Conservation (phyloP, 2,113 vertebrate genomes). For the Turnix velox region DNA sequence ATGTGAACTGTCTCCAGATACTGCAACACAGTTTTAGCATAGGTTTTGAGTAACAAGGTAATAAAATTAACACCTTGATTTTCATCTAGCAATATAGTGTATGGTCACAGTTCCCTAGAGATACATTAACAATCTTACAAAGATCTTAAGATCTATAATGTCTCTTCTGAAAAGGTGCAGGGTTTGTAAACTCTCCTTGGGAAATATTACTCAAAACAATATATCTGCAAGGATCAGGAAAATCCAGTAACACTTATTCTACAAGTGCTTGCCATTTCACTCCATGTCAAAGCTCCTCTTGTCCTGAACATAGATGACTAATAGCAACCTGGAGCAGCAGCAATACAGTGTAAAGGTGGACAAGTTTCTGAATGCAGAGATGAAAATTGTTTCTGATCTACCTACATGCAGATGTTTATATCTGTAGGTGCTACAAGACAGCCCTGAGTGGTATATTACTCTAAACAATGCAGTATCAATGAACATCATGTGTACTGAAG, state of each 20-base stretch:
- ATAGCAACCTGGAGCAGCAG: neutral
- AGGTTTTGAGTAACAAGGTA: neutral
- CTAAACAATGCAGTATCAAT: neutral
- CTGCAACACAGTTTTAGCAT: neutral
- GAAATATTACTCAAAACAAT: neutral
- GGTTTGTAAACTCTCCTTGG: neutral
- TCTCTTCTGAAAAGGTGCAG: neutral
- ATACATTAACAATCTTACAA: neutral
- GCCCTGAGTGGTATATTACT: neutral
- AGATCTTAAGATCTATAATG: neutral
- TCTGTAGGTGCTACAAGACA: neutral
- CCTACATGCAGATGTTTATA: neutral
- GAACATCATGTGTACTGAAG: neutral
- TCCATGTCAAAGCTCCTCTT: neutral
- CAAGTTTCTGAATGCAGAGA: neutral
- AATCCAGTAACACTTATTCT: neutral
- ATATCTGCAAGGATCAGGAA: neutral
- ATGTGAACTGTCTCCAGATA: neutral
- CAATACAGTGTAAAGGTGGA: neutral
- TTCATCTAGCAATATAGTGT: neutral
- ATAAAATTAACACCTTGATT: neutral
- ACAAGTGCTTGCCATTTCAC: neutral
- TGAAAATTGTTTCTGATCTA: neutral
- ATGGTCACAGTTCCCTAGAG: neutral
- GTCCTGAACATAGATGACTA: neutral